These are phyloP conservation scores for Orbicella faveolata DNA, from an alignment of 64 coral and sea anemone species.

Conservation along the genomic window DNA sequence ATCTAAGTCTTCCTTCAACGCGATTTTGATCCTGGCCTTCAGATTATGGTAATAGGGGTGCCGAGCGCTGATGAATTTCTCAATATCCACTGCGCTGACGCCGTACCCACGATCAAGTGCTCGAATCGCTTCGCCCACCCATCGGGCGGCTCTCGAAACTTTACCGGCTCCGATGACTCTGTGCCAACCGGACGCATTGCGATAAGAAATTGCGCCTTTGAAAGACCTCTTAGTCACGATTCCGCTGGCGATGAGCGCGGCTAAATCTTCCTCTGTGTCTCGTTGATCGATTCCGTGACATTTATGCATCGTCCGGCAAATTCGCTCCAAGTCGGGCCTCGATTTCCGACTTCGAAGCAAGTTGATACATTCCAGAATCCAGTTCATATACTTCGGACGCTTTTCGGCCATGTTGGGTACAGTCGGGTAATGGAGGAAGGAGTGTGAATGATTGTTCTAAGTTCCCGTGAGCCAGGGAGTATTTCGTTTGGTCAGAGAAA, in stretches of 20 bases:
- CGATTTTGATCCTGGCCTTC: slow-evolving; percentile 82
- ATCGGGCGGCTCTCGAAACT: slow-evolving; percentile 82
- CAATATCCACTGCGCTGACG: slow-evolving; percentile 85
- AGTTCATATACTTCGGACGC: slow-evolving; percentile 95
- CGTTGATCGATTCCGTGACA: slow-evolving; percentile 94
- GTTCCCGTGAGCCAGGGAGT: background rate
- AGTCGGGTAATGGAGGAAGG: background rate
- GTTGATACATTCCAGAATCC: slow-evolving; percentile 97
- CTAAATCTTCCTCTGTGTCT: slow-evolving; percentile 90
- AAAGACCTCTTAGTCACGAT: slow-evolving; percentile 92
- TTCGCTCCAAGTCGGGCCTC: slow-evolving; percentile 91
- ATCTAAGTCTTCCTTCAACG: slow-evolving; percentile 86
- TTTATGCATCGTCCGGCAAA: slow-evolving; percentile 97
- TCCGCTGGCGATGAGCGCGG: slow-evolving; percentile 75
- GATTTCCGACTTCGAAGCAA: slow-evolving; percentile 96
- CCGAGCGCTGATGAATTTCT: slow-evolving; percentile 80
- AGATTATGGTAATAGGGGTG: slow-evolving; percentile 92
- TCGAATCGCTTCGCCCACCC: slow-evolving; percentile 92
- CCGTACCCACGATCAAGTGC: slow-evolving; percentile 84
- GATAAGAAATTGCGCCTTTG: slow-evolving; percentile 93
- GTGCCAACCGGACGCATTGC: slow-evolving; percentile 87
- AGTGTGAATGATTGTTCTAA: background rate
- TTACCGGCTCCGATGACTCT: slow-evolving; percentile 65
- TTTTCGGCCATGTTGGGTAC: slow-evolving; percentile 44
- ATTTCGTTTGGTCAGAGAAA: slow-evolving; percentile 21